These are phyloP conservation scores for Lepidonotus clava DNA, from an alignment of 2,888 invertebrate genomes.

Conservation along the genomic window DNA sequence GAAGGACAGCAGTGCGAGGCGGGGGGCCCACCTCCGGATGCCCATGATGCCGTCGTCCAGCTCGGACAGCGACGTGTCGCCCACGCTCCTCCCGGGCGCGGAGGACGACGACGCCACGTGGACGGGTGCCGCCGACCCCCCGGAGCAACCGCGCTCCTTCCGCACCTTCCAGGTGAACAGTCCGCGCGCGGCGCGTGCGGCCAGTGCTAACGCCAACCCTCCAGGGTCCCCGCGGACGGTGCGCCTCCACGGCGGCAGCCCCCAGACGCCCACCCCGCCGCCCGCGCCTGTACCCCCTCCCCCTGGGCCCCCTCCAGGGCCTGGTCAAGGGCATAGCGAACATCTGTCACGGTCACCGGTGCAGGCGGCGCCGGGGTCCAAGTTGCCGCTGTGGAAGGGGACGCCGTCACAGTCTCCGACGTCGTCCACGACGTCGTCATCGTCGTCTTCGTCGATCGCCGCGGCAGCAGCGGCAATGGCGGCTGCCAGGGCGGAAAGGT, in stretches of 20 bases:
- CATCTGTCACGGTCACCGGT: conserved; percentile 19
- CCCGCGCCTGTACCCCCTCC: background rate
- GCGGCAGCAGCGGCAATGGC: background rate
- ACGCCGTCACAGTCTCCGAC: background rate
- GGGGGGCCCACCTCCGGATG: conserved; percentile 7
- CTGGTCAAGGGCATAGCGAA: background rate
- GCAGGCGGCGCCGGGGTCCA: conserved; percentile 24
- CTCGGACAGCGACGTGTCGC: conserved; percentile 52
- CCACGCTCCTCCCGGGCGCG: background rate
- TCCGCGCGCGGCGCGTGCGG: background rate
- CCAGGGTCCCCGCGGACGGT: background rate
- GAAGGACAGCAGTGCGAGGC: conserved; percentile 29
- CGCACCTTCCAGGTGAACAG: conserved; percentile 50
- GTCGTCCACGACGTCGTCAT: background rate
- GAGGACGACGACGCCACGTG: background rate
- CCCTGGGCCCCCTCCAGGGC: background rate
- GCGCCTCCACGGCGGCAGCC: background rate
- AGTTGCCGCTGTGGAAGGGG: conserved; percentile 44
- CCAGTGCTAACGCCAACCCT: background rate
- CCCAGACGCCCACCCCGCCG: background rate
- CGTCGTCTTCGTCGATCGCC: background rate
- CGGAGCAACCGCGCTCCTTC: conserved; percentile 25
- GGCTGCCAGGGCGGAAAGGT: background rate
- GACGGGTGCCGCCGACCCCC: background rate
- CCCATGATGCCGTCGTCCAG: conserved; percentile 52